Conservation (phyloP, 1,140 invertebrate genomes). For the Sarcophaga peregrina region DNA sequence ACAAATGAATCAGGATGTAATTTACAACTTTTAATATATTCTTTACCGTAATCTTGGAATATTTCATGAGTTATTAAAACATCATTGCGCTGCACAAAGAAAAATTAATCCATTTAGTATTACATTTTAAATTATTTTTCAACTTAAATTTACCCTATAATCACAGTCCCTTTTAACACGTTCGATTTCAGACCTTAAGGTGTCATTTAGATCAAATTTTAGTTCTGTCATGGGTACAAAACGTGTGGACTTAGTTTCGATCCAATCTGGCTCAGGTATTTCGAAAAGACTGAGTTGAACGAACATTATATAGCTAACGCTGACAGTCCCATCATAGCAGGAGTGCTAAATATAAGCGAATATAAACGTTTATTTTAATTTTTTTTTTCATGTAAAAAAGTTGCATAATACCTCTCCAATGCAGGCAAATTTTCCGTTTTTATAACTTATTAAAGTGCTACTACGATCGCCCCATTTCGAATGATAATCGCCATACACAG, state of each 20-base stretch:
- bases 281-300: constrained; percentile 65
- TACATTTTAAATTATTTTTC: neutral
- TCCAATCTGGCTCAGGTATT: constrained; percentile 56
- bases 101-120: neutral
- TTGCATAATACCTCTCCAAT: constrained; percentile 57
- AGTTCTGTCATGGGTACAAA: constrained; percentile 51
- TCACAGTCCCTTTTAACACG: constrained; percentile 55
- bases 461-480: constrained; percentile 72
- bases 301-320: constrained; percentile 64
- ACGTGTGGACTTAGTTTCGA: constrained; percentile 18
- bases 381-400: constrained; percentile 3
- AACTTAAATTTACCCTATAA: constrained; percentile 48
- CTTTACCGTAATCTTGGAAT: constrained; percentile 71
- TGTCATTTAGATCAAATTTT: constrained; percentile 58
- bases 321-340: constrained; percentile 71
- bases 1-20: constrained; percentile 75
- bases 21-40: constrained; percentile 67
- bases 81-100: constrained; percentile 64
- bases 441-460: constrained; percentile 66
- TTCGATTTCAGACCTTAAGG: constrained; percentile 54
- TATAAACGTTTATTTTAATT: neutral
- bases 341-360: constrained; percentile 64
- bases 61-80: constrained; percentile 61
- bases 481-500: constrained; percentile 67
- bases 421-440: constrained; percentile 68